Evolutionary conservation across 2,113 vertebrate genomes (phyloP).

Genomic region (Pomatostomus ruficeps): DNA sequence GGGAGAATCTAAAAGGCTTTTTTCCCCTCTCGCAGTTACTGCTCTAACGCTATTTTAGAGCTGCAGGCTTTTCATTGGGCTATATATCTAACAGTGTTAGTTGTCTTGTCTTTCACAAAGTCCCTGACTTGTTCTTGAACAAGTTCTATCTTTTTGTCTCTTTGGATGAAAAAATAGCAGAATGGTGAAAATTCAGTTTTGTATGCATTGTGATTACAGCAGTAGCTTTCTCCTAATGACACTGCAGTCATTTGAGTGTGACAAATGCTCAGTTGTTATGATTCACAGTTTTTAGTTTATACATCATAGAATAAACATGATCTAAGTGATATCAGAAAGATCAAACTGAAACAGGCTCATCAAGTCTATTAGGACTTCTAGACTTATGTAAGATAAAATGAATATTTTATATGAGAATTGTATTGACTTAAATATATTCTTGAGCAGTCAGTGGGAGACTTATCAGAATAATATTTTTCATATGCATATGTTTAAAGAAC

Average conservation of each 20-base stretch:
- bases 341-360: background rate
- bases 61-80: background rate
- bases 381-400: background rate
- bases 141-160: background rate
- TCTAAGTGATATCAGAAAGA: background rate
- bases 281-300: conserved; percentile 2
- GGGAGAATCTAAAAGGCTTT: background rate
- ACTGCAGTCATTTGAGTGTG: background rate
- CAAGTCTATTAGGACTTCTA: background rate
- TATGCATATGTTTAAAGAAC: background rate
- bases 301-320: background rate
- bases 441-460: background rate
- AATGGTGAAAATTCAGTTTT: background rate
- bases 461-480: background rate
- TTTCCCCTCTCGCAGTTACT: background rate
- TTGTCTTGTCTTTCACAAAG: background rate
- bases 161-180: background rate
- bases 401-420: background rate
- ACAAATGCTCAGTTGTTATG: background rate
- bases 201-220: background rate
- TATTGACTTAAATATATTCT: background rate
- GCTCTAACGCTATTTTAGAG: background rate
- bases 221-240: background rate
- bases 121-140: background rate
- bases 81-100: background rate